These are phyloP conservation scores for Dreissena rostriformis DNA, from an alignment of 1,140 invertebrate genomes.

Conservation along the genomic window DNA sequence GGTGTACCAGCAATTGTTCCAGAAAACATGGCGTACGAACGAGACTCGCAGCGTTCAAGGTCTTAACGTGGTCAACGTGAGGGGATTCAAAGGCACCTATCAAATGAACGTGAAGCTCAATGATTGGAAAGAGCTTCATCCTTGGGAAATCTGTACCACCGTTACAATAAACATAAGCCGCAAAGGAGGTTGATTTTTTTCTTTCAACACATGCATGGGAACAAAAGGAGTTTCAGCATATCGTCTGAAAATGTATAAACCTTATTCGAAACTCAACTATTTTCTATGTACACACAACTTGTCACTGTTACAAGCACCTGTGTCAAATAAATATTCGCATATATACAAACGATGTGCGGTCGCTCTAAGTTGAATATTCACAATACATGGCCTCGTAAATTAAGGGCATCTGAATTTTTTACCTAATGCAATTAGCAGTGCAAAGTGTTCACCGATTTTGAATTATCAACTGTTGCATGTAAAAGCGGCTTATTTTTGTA, in stretches of 20 bases:
- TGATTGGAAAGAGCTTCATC: slow-evolving; percentile 30
- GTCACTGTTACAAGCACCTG: no score
- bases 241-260: neutral
- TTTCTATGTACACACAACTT: neutral
- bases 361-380: neutral
- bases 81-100: slow-evolving; percentile 45
- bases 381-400: neutral
- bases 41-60: slow-evolving; percentile 13
- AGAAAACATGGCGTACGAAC: slow-evolving; percentile 44
- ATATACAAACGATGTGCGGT: neutral
- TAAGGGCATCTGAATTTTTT: neutral
- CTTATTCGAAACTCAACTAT: no score
- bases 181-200: neutral
- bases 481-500: neutral
- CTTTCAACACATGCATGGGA: neutral
- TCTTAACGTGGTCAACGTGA: neutral
- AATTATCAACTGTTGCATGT: neutral
- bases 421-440: neutral
- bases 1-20: slow-evolving; percentile 41
- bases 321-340: neutral
- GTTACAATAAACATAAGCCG: slow-evolving; percentile 12
- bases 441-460: no score
- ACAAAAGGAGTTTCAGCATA: neutral
- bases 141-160: slow-evolving; percentile 11
- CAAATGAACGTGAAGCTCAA: slow-evolving; percentile 39